Evolutionary conservation across 2,797 vertebrate genomes (phyloP), one percentile per base, ranked within the genome.

Genomic region (Liparis tanakae): DNA sequence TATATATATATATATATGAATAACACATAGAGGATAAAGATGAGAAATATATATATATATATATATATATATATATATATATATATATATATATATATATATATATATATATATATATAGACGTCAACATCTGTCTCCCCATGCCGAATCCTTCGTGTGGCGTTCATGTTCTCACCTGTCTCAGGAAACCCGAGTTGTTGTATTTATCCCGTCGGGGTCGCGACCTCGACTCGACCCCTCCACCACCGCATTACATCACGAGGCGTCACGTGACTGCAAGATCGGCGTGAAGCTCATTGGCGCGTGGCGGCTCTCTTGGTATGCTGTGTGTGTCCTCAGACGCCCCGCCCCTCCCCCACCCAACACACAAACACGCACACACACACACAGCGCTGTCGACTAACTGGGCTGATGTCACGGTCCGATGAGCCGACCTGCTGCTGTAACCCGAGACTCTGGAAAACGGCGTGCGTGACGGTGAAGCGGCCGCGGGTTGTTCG

Each of bases 321-420:
- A 20, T 18, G 36, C 18, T 59, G 41, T 4, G 43, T 72, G 50
- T 54, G 25, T 62, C 85, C 85, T 81, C 87, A 70, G 72, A n/a
- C 15, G 25, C 25, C 25, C 25, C 25, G 25, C 25, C 25, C 25
- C 25, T 30, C 25, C 25, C 25, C 25, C 18, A 3, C 48, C 65
- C 63, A 62, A 66, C 58, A 43, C 72, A 41, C 58, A 13, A 17
- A 7, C 18, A 13, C 64, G 60, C 67, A 68, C 58, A 1, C 44
- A 17, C 44, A 14, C 36, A 22, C 63, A 37, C 12, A 75, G 84
- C 77, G 72, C 79, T 67, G 75, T 70, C 59, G 41, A 70, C 75
- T 87, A 87, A 88, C 86, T 79, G 86, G 85, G 87, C 78, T 89
- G 70, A 93, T 93, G 89, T 92, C 87, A 90, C 20, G 69, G 89